A percentile compares a stretch with the other conserved stretches of the same genome.
Evolutionary conservation across 2,797 vertebrate genomes (phyloP).

Genomic region (Leuciscus waleckii): DNA sequence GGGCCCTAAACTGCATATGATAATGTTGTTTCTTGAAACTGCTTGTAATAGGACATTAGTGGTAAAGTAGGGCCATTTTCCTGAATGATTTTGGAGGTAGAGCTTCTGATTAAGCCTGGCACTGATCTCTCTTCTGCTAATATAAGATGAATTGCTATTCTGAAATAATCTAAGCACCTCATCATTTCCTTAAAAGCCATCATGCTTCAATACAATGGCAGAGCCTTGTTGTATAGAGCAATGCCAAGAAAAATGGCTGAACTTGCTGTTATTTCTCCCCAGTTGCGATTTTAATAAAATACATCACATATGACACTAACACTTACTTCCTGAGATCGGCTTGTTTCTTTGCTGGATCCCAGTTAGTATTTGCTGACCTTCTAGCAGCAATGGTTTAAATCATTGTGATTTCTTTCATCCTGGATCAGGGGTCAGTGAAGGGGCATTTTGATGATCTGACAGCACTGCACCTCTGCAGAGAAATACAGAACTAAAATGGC

Average conservation of each 20-base stretch:
- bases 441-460: slow-evolving; percentile 15
- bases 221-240: slow-evolving; percentile 8
- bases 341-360: slow-evolving; percentile 4
- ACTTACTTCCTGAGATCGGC: not conserved
- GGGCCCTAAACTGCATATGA: not conserved
- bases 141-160: slow-evolving; percentile 44
- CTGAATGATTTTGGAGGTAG: slow-evolving; percentile 9
- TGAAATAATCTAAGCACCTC: slow-evolving; percentile 47
- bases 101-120: slow-evolving; percentile 22
- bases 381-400: slow-evolving; percentile 1
- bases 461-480: slow-evolving; percentile 2
- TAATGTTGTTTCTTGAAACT: slow-evolving; percentile 25
- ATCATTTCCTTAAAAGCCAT: slow-evolving; percentile 48
- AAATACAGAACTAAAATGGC: slow-evolving; percentile 21
- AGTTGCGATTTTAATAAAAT: slow-evolving; percentile 16
- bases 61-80: not conserved
- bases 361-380: not conserved
- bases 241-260: slow-evolving; percentile 23
- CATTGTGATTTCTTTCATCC: not conserved
- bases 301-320: not conserved
- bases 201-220: slow-evolving; percentile 29
- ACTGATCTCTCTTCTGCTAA: slow-evolving; percentile 35
- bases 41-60: slow-evolving; percentile 19
- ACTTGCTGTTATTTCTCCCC: slow-evolving; percentile 4
- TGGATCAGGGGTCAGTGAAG: not conserved